Percentiles rank a stretch among this genome's conserved stretches.
Evolutionary conservation across 2,113 vertebrate species (phyloP).

Genomic region (Daphoenositta chrysoptera): DNA sequence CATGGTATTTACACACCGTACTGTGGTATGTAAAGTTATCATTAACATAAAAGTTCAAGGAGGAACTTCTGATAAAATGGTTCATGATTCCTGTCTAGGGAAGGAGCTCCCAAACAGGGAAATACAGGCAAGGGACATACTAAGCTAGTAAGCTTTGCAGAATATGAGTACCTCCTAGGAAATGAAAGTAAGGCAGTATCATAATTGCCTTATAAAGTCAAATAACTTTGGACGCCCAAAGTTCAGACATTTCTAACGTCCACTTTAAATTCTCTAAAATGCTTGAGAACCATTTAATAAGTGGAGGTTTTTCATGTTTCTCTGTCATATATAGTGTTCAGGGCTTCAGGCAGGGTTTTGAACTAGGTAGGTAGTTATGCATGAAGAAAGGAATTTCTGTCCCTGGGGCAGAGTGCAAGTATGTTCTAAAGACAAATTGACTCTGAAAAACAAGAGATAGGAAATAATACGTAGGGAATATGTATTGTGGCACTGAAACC

Average conservation of each 20-base stretch:
- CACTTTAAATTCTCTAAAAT: neutral
- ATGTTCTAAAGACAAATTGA: neutral
- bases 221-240: neutral
- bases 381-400: neutral
- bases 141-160: neutral
- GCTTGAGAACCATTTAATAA: neutral
- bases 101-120: neutral
- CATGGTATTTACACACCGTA: neutral
- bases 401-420: neutral
- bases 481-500: neutral
- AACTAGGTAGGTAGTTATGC: neutral
- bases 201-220: too few relatives aligned
- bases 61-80: neutral
- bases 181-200: neutral
- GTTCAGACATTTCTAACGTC: neutral
- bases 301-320: neutral
- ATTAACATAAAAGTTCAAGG: neutral
- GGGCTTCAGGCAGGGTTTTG: neutral
- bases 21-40: neutral
- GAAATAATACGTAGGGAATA: neutral
- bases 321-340: neutral
- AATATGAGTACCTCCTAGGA: neutral
- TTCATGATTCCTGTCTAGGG: neutral
- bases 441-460: neutral
- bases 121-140: neutral